Percentiles rank a stretch among this genome's conserved stretches.
Evolutionary conservation across 2,113 vertebrate species (phyloP).

Genomic region (Zosterops japonicus): DNA sequence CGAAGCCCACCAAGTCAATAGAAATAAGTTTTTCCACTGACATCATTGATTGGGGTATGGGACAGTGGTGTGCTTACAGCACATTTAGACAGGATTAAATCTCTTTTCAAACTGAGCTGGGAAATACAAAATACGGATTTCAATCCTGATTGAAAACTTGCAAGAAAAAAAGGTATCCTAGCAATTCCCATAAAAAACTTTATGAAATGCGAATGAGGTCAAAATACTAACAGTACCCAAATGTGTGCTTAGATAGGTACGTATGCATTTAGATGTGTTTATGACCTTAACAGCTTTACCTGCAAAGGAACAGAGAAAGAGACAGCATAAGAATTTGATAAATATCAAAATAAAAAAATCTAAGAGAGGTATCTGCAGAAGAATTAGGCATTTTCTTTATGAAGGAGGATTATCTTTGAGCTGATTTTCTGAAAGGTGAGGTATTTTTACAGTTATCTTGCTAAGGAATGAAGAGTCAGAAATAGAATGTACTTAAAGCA

Average conservation of each 20-base stretch:
- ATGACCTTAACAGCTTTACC: not conserved
- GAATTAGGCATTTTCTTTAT: conserved; percentile 44
- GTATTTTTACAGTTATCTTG: conserved; percentile 30
- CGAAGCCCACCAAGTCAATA: not conserved
- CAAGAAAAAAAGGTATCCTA: not conserved
- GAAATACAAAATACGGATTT: not conserved
- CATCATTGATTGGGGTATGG: not conserved
- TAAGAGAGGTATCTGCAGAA: not conserved
- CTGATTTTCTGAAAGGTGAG: conserved; percentile 46
- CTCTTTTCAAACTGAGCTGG: not conserved
- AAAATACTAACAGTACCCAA: not conserved
- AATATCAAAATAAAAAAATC: not conserved
- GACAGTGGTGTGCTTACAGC: not conserved
- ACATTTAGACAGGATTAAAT: not conserved
- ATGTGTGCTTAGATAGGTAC: not conserved
- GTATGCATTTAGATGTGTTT: not conserved
- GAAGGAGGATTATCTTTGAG: conserved; percentile 12
- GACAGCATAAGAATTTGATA: not conserved
- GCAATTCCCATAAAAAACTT: not conserved
- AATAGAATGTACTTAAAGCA: not conserved
- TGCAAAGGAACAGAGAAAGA: not conserved
- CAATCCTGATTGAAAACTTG: not conserved
- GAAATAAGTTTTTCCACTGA: not conserved
- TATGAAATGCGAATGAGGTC: not conserved
- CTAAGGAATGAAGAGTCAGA: conserved; percentile 5